Conservation (phyloP, 2,113 vertebrate species). For the Archilochus colubris region DNA sequence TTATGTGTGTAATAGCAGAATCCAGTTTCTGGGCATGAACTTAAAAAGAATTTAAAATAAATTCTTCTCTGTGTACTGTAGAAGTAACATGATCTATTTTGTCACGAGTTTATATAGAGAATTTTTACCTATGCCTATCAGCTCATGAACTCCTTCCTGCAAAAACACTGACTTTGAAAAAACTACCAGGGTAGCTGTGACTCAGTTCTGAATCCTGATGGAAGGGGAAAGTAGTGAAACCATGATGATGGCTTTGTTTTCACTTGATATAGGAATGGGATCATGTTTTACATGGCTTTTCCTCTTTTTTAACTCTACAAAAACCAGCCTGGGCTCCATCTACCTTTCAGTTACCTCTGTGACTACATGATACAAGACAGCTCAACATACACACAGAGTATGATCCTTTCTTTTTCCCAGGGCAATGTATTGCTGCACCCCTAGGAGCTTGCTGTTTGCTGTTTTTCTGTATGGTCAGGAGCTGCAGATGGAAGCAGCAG, state of each 20-base stretch:
- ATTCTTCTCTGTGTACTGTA: neutral
- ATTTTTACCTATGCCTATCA: neutral
- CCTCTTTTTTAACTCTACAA: neutral
- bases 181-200: neutral
- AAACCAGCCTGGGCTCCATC: neutral
- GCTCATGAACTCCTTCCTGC: neutral
- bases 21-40: neutral
- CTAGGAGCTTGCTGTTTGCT: neutral
- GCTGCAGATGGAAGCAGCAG: neutral
- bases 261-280: neutral
- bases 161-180: neutral
- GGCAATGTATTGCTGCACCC: neutral
- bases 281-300: neutral
- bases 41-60: neutral
- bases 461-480: neutral
- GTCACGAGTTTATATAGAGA: neutral
- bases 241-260: neutral
- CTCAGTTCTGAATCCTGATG: neutral
- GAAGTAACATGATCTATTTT: neutral
- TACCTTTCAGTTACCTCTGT: neutral
- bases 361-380: neutral
- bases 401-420: neutral
- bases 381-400: neutral
- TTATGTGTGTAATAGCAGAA: rapidly evolving
- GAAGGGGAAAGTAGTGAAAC: neutral